phyloP scores from a whole-genome alignment of 2,797 vertebrate species.

The Danio aesculapii region DNA sequence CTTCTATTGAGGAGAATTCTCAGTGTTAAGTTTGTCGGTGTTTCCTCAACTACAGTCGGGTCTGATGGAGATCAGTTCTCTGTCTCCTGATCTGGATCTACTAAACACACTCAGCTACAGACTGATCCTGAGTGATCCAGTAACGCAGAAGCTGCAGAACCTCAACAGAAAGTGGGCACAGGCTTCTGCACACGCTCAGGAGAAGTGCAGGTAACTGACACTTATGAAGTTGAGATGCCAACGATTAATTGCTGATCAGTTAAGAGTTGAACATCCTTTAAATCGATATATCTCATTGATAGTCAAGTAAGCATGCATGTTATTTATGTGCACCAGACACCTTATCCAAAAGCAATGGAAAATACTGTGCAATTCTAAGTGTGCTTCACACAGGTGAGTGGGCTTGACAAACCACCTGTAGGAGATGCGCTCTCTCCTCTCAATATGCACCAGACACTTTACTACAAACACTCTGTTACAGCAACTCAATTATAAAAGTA shows the following conservation, averaged over 20 bases:
- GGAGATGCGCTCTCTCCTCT: too few relatives aligned
- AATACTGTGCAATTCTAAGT: too few relatives aligned
- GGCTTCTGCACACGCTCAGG: constrained; percentile 77
- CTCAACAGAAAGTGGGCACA: constrained; percentile 84
- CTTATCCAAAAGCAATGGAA: too few relatives aligned
- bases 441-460: too few relatives aligned
- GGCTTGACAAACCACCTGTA: too few relatives aligned
- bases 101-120: constrained; percentile 87
- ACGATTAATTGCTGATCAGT: too few relatives aligned
- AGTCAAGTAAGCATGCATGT: not conserved
- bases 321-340: too few relatives aligned
- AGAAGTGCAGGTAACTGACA: constrained; percentile 85
- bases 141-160: constrained; percentile 78
- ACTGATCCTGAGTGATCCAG: constrained; percentile 79
- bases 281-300: not conserved
- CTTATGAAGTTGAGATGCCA: not conserved
- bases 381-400: too few relatives aligned
- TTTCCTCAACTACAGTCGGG: constrained; percentile 71
- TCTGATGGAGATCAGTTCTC: constrained; percentile 78
- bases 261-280: too few relatives aligned
- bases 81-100: constrained; percentile 84
- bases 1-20: not conserved
- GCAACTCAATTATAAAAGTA: too few relatives aligned
- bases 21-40: not conserved
- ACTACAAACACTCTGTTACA: too few relatives aligned